Evolutionary conservation across 2,113 vertebrate genomes (phyloP).

Genomic region (Antechinus stuartii): DNA sequence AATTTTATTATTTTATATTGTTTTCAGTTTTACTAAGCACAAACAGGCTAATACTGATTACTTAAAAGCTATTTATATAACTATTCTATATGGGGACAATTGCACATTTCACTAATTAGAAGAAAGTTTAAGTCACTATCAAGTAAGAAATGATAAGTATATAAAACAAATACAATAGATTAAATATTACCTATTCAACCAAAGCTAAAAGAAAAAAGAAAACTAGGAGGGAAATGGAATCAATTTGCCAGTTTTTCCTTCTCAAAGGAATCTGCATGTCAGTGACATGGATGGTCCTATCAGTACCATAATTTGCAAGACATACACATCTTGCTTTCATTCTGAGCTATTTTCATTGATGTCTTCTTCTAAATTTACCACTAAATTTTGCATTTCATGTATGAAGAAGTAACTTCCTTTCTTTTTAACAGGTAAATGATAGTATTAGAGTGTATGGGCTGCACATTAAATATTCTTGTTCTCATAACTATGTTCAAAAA

Average conservation of each 20-base stretch:
- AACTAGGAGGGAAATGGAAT: background rate
- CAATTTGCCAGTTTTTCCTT: background rate
- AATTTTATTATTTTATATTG: background rate
- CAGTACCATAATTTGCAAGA: background rate
- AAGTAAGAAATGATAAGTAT: background rate
- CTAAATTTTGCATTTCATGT: background rate
- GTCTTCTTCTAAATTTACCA: background rate
- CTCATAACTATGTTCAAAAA: background rate
- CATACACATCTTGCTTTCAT: background rate
- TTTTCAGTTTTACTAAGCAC: background rate
- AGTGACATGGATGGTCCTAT: background rate
- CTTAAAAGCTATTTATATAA: background rate
- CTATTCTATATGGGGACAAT: background rate
- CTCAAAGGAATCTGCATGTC: background rate
- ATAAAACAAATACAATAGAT: background rate
- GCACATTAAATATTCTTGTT: background rate
- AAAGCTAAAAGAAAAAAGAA: background rate
- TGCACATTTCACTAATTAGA: background rate
- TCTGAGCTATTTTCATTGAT: background rate
- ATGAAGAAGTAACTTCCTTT: background rate
- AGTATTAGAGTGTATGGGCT: background rate
- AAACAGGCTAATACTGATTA: background rate
- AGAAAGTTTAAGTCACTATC: background rate
- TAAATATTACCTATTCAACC: background rate
- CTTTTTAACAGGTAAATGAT: background rate